Evolutionary conservation across 2,113 vertebrate genomes (phyloP), one percentile per base, ranked within the genome.

Genomic region (Protobothrops mucrosquamatus): DNA sequence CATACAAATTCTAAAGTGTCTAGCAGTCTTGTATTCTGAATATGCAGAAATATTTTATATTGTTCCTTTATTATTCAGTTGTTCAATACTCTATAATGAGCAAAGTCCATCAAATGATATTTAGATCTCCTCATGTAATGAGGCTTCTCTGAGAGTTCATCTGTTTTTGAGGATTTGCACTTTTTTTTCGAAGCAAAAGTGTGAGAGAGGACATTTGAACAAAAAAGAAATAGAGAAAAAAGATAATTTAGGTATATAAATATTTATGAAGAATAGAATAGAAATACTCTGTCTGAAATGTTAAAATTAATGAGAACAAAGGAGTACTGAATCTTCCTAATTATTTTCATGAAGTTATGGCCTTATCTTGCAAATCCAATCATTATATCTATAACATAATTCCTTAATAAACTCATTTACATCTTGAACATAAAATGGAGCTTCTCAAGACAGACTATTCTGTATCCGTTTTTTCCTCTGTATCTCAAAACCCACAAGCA

Each of bases 401-500:
- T 56, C 9, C 24, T 94, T 22, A 24, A 15, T n/a, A 59, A 1
- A 55, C 14, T 24, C 29, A 5, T 92, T 81, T 85, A 0, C 20
- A 51, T 9, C 59, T 29, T 0, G 89, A 88, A 1, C 3, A 69
- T 24, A 92, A 74, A 1, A 90, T 55, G 29, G n/a, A 88, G 34
- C 74, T 81, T 81, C 18, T 81, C 39, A 81, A 43, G 34, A 3
- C 7, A 43, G 74, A 7, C 6, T 43, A 22, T 20, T 81, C 74
- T 3, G 7, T 0, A 12, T 0, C 1, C 29, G 6, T 0, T 39
- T 14, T 15, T 3, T 1, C 52, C 0, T 0, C 55, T 56, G 57
- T 51, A 29, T 91, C 51, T 87, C 55, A 15, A 56, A 55, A 14
- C n/a, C 10, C 51, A 92, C 56, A 85, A 87, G 87, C 6, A 39